Base-by-base conservation (phyloP, 2,113 vertebrate genomes). In the Loxodonta africana region DNA sequence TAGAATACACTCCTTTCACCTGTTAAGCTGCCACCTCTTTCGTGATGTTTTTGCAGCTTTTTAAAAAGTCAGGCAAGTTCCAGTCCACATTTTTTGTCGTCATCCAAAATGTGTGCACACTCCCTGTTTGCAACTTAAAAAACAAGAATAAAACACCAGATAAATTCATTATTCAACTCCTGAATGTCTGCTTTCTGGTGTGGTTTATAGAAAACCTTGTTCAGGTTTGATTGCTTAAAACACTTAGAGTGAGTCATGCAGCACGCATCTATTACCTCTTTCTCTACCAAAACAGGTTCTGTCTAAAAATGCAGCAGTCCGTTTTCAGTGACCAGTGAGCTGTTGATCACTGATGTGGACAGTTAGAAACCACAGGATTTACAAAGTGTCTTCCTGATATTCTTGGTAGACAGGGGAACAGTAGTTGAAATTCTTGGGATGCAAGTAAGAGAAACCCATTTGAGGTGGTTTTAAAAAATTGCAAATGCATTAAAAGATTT, bases 181-280 rank as follows among this genome's bases (percentile, higher is more conserved):
- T 91, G 30, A 85, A 44, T 81, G 53, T 83, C 48, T 78, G 71
- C 33, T 91, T 76, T 91, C 67, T 94, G 82, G 3, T 44, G 18
- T 91, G 60, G 8, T 78, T 83, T 78, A 63, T 60, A 77, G 48
- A 78, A 25, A 2, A 30, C 28, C 26, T 81, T 65, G 17, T 84
- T 88, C 51, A 88, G 20, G 84, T 73, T 83, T 92, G 23, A 80
- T 83, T 92, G n/a, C 71, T 78, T 63, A 87, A 63, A 83, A 69
- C 44, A 30, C n/a, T 93, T 69, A 71, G 88, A 77, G 26, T 23
- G 51, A 11, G 67, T 14, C 28, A 65, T 30, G 10, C 21, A 30
- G 6, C 48, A 73, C 51, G 73, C 28, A 74, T 46, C n/a, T 91
- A 1, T 83, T 76, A 57, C 12, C 73, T 14, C 37, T 62, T 94